Conservation (phyloP, 2,113 vertebrate genomes). For the Glareola pratincola region DNA sequence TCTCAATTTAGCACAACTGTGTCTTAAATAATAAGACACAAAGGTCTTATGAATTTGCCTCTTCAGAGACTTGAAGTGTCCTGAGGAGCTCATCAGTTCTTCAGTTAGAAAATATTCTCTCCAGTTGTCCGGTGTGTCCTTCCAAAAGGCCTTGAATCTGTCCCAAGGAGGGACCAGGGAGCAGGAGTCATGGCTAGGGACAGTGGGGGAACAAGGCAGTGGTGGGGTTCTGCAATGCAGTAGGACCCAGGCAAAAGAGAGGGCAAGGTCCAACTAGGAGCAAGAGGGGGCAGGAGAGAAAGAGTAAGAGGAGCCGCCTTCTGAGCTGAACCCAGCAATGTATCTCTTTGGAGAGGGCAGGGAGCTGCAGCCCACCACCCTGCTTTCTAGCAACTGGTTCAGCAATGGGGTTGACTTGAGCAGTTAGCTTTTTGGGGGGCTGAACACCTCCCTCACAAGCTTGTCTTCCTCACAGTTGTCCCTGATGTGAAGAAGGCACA, state of each 20-base stretch:
- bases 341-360: not conserved
- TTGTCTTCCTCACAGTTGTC: rapidly evolving
- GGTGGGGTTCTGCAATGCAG: not conserved
- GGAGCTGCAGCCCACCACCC: not conserved
- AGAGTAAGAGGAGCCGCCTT: not conserved
- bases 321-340: not conserved
- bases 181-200: not conserved
- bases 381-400: not conserved
- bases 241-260: not conserved
- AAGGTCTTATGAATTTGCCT: not conserved
- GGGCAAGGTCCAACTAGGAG: not conserved
- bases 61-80: not conserved
- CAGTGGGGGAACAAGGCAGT: not conserved
- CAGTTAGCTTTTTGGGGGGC: not conserved
- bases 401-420: not conserved
- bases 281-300: not conserved
- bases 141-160: not conserved
- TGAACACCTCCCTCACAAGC: not conserved
- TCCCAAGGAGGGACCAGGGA: not conserved
- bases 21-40: not conserved
- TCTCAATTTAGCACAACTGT: not conserved
- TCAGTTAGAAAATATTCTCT: not conserved
- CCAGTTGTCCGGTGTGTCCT: not conserved
- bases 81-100: not conserved
- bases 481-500: not conserved